These are phyloP conservation scores for Botia almorhae DNA, from an alignment of 2,797 vertebrate species.

Conservation along the genomic window DNA sequence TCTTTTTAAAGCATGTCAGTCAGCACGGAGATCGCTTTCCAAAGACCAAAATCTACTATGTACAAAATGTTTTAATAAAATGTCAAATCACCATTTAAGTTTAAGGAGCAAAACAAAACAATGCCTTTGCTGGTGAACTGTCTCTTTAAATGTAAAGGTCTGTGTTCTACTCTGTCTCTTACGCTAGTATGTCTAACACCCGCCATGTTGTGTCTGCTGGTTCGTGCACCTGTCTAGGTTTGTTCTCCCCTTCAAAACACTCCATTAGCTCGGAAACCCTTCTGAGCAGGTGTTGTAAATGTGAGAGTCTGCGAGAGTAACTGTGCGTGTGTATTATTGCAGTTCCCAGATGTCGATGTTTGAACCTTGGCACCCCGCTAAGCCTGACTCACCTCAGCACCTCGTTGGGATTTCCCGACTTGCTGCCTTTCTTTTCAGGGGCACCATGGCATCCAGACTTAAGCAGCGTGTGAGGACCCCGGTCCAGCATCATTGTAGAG, in stretches of 20 bases:
- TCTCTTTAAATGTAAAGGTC: too few relatives aligned
- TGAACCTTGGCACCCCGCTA: slow-evolving; percentile 17
- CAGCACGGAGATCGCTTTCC: background rate
- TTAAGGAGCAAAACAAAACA: background rate
- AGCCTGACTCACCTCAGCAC: slow-evolving; percentile 79
- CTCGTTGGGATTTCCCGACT: slow-evolving; percentile 78
- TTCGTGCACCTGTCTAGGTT: slow-evolving; percentile 17
- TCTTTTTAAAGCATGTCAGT: too few relatives aligned
- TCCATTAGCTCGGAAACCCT: slow-evolving; percentile 20
- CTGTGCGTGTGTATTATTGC: slow-evolving; percentile 17
- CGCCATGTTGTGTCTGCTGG: background rate
- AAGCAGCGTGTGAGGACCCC: slow-evolving; percentile 93
- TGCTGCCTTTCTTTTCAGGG: slow-evolving; percentile 87
- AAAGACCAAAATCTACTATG: background rate
- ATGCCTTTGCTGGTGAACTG: too few relatives aligned
- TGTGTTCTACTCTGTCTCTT: too few relatives aligned
- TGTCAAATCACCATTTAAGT: background rate
- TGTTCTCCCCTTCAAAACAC: slow-evolving; percentile 31
- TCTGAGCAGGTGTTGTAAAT: slow-evolving; percentile 22
- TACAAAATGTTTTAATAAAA: background rate
- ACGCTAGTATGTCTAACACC: background rate
- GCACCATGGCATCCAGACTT: slow-evolving; percentile 95
- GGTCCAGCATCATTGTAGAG: slow-evolving; percentile 97
- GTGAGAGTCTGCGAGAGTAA: background rate
- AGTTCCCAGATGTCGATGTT: slow-evolving; percentile 23